phyloP scores from a whole-genome alignment of 2,797 vertebrate species.

The Pelodytes ibericus region DNA sequence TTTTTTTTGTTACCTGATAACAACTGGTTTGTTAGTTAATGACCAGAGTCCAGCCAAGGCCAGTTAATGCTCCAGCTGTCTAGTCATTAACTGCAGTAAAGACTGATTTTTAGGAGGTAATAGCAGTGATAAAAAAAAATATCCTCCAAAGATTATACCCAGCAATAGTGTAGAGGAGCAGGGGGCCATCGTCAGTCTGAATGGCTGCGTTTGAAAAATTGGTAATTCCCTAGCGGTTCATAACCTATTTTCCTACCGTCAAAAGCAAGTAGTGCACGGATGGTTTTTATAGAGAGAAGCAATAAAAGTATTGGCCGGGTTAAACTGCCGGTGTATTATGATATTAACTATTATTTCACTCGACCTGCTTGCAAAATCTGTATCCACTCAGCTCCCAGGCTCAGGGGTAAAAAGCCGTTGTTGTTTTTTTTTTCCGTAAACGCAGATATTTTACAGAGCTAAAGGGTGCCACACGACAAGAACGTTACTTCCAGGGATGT shows the following conservation, averaged over 20 bases:
- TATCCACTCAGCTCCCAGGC: slow-evolving; percentile 44
- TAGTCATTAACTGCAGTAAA: slow-evolving; percentile 81
- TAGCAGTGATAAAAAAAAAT: slow-evolving; percentile 80
- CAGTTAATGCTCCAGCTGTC: slow-evolving; percentile 80
- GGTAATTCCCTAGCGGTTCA: slow-evolving; percentile 79
- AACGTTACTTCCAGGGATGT: too few relatives aligned
- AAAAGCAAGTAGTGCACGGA: slow-evolving; percentile 83
- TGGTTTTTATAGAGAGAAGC: slow-evolving; percentile 82
- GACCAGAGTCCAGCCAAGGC: slow-evolving; percentile 77
- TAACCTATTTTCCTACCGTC: slow-evolving; percentile 83
- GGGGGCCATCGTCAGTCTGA: slow-evolving; percentile 76
- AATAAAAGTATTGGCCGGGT: slow-evolving; percentile 85
- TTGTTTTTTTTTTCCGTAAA: background rate
- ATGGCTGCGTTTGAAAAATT: slow-evolving; percentile 83
- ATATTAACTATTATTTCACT: slow-evolving; percentile 79
- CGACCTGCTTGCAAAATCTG: slow-evolving; percentile 61
- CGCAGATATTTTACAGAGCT: slow-evolving; percentile 13
- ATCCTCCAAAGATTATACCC: slow-evolving; percentile 83
- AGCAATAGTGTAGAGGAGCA: slow-evolving; percentile 74
- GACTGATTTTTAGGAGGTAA: slow-evolving; percentile 81
- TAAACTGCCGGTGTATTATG: slow-evolving; percentile 77
- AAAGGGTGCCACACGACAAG: too few relatives aligned
- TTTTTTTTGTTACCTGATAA: slow-evolving; percentile 80
- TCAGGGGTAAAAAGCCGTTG: slow-evolving; percentile 13
- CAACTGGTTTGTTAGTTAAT: slow-evolving; percentile 80